phyloP scores from a whole-genome alignment of 2,797 vertebrate species.

The Crocodylus rhombifer region DNA sequence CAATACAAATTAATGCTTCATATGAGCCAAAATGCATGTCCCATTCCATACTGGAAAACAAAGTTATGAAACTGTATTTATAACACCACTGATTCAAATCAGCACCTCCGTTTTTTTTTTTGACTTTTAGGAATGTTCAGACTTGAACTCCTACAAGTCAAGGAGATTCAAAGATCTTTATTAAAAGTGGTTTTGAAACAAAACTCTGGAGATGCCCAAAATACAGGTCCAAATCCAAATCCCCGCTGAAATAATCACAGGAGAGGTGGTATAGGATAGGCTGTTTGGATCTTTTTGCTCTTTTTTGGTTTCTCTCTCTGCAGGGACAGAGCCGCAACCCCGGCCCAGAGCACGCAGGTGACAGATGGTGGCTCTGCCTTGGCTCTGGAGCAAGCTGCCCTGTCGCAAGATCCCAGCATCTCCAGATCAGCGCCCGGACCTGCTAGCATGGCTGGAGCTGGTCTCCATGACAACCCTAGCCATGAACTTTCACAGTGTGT shows the following conservation, averaged over 20 bases:
- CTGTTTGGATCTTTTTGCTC: not conserved
- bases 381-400: no score
- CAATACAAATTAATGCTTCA: not conserved
- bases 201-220: not conserved
- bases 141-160: not conserved
- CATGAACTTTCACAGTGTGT: no score
- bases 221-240: not conserved
- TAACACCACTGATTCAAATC: not conserved
- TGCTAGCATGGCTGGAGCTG: no score
- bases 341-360: no score
- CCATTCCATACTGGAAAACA: not conserved
- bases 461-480: no score
- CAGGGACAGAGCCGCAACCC: no score
- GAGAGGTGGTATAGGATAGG: not conserved
- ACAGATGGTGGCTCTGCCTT: no score
- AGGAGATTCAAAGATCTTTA: not conserved
- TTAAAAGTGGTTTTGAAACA: not conserved
- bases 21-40: not conserved
- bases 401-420: no score
- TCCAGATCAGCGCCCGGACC: not conserved
- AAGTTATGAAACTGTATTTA: not conserved
- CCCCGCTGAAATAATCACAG: not conserved
- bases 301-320: not conserved
- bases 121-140: not conserved
- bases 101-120: no score